phyloP scores from a whole-genome alignment of 1,140 invertebrate species.

The Melitaea cinxia region DNA sequence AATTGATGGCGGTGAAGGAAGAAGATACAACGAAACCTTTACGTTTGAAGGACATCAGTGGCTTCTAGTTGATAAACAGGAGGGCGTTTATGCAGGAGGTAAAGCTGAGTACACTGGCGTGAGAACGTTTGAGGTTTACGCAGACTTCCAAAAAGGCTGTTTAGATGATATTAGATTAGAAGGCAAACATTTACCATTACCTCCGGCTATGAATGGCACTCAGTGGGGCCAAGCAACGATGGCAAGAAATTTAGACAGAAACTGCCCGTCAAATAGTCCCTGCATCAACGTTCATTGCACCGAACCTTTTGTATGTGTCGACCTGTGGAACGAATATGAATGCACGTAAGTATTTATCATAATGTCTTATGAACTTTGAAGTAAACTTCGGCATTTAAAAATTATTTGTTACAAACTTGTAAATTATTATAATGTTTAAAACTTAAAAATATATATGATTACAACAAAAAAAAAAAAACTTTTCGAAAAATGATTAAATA shows the following conservation, averaged over 20 bases:
- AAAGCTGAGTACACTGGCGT: conserved; percentile 97
- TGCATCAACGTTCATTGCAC: conserved; percentile 95
- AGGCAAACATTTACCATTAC: conserved; percentile 94
- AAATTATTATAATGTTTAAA: background rate
- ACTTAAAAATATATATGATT: background rate
- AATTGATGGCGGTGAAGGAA: conserved; percentile 96
- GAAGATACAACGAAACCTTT: conserved; percentile 97
- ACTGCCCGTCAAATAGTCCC: conserved; percentile 96
- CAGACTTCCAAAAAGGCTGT: conserved; percentile 94
- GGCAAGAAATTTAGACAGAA: conserved; percentile 93
- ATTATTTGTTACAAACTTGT: background rate
- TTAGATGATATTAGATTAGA: conserved; percentile 89
- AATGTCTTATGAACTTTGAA: background rate
- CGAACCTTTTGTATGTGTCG: conserved; percentile 96
- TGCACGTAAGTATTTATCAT: conserved; percentile 92
- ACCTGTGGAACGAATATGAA: conserved; percentile 97
- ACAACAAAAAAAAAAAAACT: background rate
- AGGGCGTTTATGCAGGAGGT: conserved; percentile 96
- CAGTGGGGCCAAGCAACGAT: conserved; percentile 97
- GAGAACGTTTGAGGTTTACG: conserved; percentile 95
- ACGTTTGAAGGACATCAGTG: conserved; percentile 95
- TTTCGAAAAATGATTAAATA: background rate
- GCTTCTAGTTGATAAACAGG: conserved; percentile 95
- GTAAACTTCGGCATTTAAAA: too few relatives aligned
- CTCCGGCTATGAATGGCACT: conserved; percentile 95